Base-by-base conservation (phyloP, 2,797 vertebrate species). In the Clarias laeviceps region DNA sequence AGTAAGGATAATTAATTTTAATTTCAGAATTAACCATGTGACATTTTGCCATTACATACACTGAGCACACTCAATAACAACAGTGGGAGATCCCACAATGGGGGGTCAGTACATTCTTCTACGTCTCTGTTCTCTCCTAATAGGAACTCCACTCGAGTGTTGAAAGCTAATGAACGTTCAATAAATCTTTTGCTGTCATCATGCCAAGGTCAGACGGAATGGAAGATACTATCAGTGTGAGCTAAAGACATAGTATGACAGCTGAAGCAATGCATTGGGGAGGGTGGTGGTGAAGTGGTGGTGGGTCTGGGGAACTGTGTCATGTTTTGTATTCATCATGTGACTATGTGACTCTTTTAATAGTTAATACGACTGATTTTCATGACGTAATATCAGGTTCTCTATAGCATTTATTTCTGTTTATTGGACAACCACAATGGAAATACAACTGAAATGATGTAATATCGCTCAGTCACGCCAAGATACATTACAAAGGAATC, bases 181-280 rank as follows among this genome's bases (percentile, higher is more conserved):
- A 82, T 89, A 80, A 84, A 76, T 61, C 83, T 80, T 82, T 61
- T 68, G 27, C 24, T 80, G 84, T 82, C 27, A 20, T 74, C 18
- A n/a, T 65, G 74, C 72, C 64, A 89, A 74, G 84, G 82, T 89
- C 82, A 87, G 79, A 80, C 73, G 34, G 54, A 82, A 62, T 34
- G 24, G 29, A 69, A 88, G 74, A 83, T 81, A 77, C 32, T 34
- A 57, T 85, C 45, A 73, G 40, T 77, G 40, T 27, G 27, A 77
- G 70, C 50, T 80, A 59, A 61, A 85, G 45, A 76, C 27, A 37
- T 64, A 57, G 34, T n/a, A 24, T 80, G 80, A 85, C 54, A 85
- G 62, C 66, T 34, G 27, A 81, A 81, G 73, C 29, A 69, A 3
- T 27, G 70, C 29, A 45, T 45, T 45, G 45, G 12, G 64, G 12